These are phyloP conservation scores for Petrosia ficiformis DNA, from an alignment of 37 sponge, comb jelly and placozoan genomes.

Conservation along the genomic window DNA sequence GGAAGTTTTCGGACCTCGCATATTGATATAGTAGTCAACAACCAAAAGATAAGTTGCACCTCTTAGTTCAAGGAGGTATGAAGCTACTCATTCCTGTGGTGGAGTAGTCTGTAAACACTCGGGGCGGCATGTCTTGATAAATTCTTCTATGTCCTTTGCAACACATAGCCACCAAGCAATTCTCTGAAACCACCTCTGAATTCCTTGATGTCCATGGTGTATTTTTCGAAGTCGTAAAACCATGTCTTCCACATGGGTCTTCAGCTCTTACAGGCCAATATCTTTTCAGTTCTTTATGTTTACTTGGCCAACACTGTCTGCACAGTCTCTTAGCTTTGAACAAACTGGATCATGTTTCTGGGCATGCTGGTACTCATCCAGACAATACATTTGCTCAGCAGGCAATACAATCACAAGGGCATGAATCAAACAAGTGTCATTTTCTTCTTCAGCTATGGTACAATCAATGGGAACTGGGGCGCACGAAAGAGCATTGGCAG, in stretches of 20 bases:
- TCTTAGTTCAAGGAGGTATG: constrained; percentile 7
- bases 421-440: no score
- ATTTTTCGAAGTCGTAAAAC: constrained; percentile 21
- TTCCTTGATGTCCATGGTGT: constrained; percentile 51
- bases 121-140: constrained; percentile 32
- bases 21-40: constrained; percentile 4
- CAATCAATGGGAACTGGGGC: no score
- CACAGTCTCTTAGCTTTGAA: not conserved
- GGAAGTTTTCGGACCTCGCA: no score
- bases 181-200: constrained; percentile 23
- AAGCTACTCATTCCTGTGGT: not conserved
- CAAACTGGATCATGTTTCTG: constrained; percentile 12
- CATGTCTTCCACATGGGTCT: not conserved
- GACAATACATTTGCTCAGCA: no score
- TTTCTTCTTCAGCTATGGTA: no score
- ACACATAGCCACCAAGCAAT: constrained; percentile 26
- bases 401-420: no score
- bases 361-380: no score
- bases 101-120: constrained; percentile 7
- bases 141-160: constrained; percentile 19
- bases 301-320: not conserved
- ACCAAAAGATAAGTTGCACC: no score
- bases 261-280: not conserved
- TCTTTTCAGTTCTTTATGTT: not conserved
- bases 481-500: no score